phyloP scores from a whole-genome alignment of 2,797 vertebrate genomes.

The Tenualosa thibaudeaui region DNA sequence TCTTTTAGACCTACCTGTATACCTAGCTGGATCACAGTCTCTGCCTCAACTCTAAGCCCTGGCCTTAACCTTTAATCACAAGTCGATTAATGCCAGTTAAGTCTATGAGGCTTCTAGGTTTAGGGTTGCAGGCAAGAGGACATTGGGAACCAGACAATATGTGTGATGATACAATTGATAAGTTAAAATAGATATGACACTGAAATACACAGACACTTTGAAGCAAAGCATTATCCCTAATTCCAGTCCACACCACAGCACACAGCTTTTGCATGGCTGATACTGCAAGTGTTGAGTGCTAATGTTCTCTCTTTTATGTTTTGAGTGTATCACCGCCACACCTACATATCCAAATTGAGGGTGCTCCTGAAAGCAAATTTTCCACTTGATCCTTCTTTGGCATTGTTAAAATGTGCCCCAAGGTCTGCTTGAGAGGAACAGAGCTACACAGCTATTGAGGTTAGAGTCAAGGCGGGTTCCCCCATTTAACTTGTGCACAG shows the following conservation, averaged over 20 bases:
- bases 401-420: not conserved
- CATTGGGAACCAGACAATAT: not conserved
- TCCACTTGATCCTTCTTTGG: not conserved
- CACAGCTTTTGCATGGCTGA: not conserved
- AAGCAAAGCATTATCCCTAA: not conserved
- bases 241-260: not conserved
- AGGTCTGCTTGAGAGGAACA: not conserved
- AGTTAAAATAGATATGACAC: not conserved
- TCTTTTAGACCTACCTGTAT: too few relatives aligned
- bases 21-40: too few relatives aligned
- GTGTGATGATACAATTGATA: not conserved
- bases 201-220: not conserved
- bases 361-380: not conserved
- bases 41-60: too few relatives aligned
- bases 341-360: not conserved
- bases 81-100: too few relatives aligned
- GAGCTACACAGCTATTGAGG: not conserved
- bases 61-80: too few relatives aligned
- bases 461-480: not conserved
- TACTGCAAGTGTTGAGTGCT: not conserved
- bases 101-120: not conserved
- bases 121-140: too few relatives aligned
- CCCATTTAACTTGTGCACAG: not conserved
- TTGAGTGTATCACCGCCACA: not conserved
- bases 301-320: not conserved